phyloP scores from a whole-genome alignment of 2,888 invertebrate species.

The Formica aserva region DNA sequence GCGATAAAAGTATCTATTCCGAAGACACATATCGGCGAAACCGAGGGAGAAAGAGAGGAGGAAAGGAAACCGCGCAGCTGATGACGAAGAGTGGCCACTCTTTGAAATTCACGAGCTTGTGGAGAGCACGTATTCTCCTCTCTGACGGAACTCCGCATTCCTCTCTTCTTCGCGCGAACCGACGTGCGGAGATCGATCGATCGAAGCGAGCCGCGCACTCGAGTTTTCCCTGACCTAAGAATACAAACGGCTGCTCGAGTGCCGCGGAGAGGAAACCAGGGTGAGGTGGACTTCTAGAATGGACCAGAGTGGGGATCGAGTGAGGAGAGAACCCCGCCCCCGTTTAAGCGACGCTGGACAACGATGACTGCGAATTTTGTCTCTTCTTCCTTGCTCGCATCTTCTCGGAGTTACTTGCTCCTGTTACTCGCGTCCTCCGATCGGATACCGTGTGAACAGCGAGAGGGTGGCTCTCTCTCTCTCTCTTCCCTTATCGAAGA shows the following conservation, averaged over 20 bases:
- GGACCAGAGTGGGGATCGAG: constrained; percentile 65
- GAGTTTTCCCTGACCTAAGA: constrained; percentile 82
- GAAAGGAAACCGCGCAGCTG: constrained; percentile 19
- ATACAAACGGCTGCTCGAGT: constrained; percentile 79
- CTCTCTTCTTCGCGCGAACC: constrained; percentile 33
- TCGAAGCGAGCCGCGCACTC: constrained; percentile 80
- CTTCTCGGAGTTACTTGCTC: constrained; percentile 34
- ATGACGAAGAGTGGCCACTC: constrained; percentile 51
- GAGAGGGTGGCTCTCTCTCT: background rate
- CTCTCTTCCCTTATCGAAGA: background rate
- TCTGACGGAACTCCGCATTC: background rate
- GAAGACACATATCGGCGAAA: constrained; percentile 38
- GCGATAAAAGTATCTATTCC: constrained; percentile 51
- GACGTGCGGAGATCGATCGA: constrained; percentile 79
- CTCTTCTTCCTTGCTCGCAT: constrained; percentile 63
- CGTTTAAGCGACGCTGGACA: constrained; percentile 67
- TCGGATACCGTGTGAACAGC: background rate
- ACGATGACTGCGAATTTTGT: constrained; percentile 74
- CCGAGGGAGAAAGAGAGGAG: background rate
- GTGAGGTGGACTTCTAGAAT: constrained; percentile 75
- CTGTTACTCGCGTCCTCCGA: background rate
- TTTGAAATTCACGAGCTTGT: constrained; percentile 52
- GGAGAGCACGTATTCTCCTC: constrained; percentile 64
- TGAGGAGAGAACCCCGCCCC: constrained; percentile 63
- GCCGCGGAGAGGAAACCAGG: constrained; percentile 68